Base-by-base conservation (phyloP, 2,113 vertebrate genomes). In the Amia ocellicauda region DNA sequence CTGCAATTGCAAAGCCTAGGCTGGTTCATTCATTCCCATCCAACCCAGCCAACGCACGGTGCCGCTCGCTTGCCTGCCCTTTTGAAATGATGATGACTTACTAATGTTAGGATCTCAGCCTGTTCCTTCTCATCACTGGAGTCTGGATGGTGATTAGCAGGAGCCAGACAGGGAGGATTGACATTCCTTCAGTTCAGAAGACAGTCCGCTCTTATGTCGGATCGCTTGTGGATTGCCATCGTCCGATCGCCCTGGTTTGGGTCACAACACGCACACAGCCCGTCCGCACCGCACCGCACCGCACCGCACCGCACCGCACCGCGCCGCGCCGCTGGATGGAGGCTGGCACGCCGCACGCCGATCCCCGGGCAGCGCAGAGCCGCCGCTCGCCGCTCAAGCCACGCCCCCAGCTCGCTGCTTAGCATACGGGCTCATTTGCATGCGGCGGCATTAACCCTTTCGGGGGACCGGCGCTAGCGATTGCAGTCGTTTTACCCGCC, bases 381-480 rank as follows among this genome's bases (percentile, higher is more conserved):
- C 74, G 60, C 27, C 64, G 68, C 74, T 69, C 74, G 78, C 79
- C 66, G 71, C 67, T 69, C 74, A n/a, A 74, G 42, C 76, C 75
- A 70, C 80, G 87, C 73, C 87, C 68, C 83, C 87, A 83, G 60
- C 86, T 85, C 86, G 79, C 79, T 73, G 73, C 58, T 55, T 58
- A 49, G 51, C 63, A 60, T 24, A 51, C 76, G 54, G 64, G 58
- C 68, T 79, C 71, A 75, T 80, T 73, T 70, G 70, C 74, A 75
- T 68, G 71, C 70, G 64, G 73, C 66, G 56, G 63, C 51, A 77
- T 88, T 87, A 87, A 87, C 86, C 22, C 78, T 82, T 86, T 85
- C 81, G 68, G 72, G n/a, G 3, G 72, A 69, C 79, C 67, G 47
- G 70, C 22, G 23, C 60, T 17, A 16, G n/a, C n/a, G n/a, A n/a